Conservation (phyloP, 2,113 vertebrate genomes). For the Sebastes schlegelii region DNA sequence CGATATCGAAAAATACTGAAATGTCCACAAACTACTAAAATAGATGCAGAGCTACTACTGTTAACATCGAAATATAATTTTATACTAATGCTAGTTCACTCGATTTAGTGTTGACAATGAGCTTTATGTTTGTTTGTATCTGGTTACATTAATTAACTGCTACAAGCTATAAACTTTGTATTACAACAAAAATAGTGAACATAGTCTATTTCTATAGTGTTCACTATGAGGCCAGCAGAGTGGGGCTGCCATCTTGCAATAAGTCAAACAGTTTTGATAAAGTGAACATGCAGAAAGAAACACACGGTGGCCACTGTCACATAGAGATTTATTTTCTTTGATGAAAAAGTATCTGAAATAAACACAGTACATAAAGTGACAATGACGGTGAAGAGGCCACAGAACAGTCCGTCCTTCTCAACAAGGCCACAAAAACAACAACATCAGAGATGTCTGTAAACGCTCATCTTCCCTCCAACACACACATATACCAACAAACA, state of each 20-base stretch:
- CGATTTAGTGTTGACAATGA: background rate
- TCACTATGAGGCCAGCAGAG: background rate
- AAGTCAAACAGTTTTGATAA: background rate
- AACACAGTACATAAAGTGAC: constrained; percentile 65
- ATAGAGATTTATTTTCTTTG: constrained; percentile 68
- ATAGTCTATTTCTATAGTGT: background rate
- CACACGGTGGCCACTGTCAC: constrained; percentile 23
- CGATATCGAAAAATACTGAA: too few relatives aligned
- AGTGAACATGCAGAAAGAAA: background rate
- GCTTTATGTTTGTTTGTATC: background rate
- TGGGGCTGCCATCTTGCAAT: background rate
- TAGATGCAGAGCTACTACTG: too few relatives aligned
- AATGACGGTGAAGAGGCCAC: constrained; percentile 43
- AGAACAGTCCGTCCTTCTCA: constrained; percentile 41
- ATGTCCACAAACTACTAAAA: too few relatives aligned
- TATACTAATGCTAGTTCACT: background rate
- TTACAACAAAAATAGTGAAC: background rate
- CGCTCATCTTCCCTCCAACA: constrained; percentile 30
- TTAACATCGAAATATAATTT: too few relatives aligned
- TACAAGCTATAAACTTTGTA: background rate
- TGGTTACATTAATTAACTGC: background rate
- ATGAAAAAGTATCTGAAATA: constrained; percentile 65
- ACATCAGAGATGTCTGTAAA: constrained; percentile 39
- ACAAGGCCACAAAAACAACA: constrained; percentile 79
- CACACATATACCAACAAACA: constrained; percentile 10